Conservation (phyloP, 2,888 invertebrate genomes). For the Brachyptera risi region DNA sequence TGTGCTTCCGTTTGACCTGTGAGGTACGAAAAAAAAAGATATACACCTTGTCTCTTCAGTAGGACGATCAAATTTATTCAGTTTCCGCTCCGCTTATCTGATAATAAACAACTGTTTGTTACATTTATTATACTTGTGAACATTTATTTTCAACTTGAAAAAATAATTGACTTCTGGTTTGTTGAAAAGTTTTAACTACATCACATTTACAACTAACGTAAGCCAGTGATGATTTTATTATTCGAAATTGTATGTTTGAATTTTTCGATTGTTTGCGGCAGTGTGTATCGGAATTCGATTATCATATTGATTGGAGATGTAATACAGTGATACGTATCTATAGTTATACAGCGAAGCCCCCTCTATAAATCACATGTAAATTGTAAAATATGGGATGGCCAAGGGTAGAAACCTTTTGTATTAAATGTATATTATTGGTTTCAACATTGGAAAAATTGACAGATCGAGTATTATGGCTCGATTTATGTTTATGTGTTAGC, state of each 20-base stretch:
- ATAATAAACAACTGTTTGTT: no score
- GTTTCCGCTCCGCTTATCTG: no score
- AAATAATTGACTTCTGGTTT: background rate
- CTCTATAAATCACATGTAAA: conserved; percentile 7
- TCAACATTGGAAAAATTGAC: background rate
- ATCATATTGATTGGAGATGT: conserved; percentile 24
- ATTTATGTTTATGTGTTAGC: background rate
- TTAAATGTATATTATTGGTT: conserved; percentile 11
- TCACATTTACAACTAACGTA: no score
- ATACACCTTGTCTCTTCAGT: no score
- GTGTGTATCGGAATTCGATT: conserved; percentile 28
- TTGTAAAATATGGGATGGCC: conserved; percentile 2
- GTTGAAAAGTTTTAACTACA: no score
- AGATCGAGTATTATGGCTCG: background rate
- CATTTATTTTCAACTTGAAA: background rate
- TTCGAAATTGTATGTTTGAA: background rate
- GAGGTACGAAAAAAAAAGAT: no score
- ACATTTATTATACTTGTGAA: no score
- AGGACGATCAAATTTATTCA: no score
- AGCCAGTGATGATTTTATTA: background rate
- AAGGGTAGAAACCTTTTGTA: background rate
- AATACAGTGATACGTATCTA: background rate
- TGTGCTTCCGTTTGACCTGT: no score
- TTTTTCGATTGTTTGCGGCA: conserved; percentile 19
- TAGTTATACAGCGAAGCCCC: background rate